Conservation (phyloP, 2,888 invertebrate species). For the Apotomis turbidana region DNA sequence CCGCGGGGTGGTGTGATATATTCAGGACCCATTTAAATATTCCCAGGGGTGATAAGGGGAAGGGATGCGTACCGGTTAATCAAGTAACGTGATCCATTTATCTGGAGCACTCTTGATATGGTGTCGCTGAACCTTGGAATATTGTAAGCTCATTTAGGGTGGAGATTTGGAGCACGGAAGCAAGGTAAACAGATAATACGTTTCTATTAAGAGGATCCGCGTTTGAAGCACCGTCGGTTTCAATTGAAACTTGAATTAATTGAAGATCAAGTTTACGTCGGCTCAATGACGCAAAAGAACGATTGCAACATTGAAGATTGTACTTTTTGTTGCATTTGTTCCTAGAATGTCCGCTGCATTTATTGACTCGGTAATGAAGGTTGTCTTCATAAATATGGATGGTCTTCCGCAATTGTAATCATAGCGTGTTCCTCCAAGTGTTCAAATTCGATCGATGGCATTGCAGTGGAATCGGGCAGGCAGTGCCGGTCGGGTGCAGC, state of each 20-base stretch:
- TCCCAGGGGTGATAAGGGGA: conserved; percentile 81
- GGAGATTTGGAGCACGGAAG: conserved; percentile 61
- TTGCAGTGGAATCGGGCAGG: conserved; percentile 72
- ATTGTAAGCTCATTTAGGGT: conserved; percentile 72
- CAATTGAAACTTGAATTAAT: conserved; percentile 38
- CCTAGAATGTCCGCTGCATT: conserved; percentile 18
- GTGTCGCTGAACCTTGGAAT: conserved; percentile 77
- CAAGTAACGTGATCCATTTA: conserved; percentile 84
- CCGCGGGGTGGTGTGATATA: conserved; percentile 78
- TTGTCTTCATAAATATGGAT: conserved; percentile 3
- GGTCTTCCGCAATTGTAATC: conserved; percentile 27
- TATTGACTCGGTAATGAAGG: conserved; percentile 25
- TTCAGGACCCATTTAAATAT: conserved; percentile 82
- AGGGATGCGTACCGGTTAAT: conserved; percentile 81
- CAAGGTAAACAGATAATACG: conserved; percentile 49
- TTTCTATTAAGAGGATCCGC: conserved; percentile 44
- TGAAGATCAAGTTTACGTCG: conserved; percentile 35
- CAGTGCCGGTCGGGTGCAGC: conserved; percentile 49
- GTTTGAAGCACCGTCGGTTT: conserved; percentile 9
- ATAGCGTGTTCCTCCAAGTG: conserved; percentile 47
- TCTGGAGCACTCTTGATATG: conserved; percentile 81
- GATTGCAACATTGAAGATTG: conserved; percentile 22
- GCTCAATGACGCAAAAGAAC: conserved; percentile 26
- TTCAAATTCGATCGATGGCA: conserved; percentile 70
- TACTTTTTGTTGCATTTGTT: conserved; percentile 29